These are phyloP conservation scores for Hirudo medicinalis DNA, from an alignment of 1,140 invertebrate genomes.

Conservation along the genomic window DNA sequence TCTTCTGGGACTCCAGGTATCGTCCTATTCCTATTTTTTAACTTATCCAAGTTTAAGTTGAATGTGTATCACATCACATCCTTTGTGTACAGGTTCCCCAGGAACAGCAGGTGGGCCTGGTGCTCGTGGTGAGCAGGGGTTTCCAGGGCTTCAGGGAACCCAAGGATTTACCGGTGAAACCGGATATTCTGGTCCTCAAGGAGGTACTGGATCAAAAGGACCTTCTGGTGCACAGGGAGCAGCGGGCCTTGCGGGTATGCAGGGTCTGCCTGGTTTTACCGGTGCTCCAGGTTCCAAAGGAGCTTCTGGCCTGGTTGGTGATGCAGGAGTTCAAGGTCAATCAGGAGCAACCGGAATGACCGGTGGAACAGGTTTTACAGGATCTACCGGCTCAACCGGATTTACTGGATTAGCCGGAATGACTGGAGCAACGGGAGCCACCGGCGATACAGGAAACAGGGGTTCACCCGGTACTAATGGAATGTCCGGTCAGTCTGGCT, in stretches of 20 bases:
- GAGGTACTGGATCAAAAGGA: neutral
- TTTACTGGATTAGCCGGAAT: slow-evolving; percentile 1
- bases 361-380: slow-evolving; percentile 9
- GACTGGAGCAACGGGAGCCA: slow-evolving; percentile 14
- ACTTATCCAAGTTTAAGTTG: no score
- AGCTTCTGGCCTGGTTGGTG: neutral
- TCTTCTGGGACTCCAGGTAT: neutral
- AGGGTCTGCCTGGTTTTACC: neutral
- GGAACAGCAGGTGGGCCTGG: neutral
- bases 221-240: neutral
- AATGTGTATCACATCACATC: no score
- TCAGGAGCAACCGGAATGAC: slow-evolving; percentile 3
- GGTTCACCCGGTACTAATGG: slow-evolving; percentile 8
- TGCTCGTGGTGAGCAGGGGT: neutral
- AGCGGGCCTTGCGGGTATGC: neutral
- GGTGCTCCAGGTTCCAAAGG: slow-evolving; percentile 4
- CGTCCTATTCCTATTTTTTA: no score
- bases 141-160: neutral
- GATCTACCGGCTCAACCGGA: neutral
- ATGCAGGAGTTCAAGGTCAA: neutral
- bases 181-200: neutral
- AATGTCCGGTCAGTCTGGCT: neutral
- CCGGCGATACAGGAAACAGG: slow-evolving; percentile 12
- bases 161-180: neutral
- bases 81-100: no score